Evolutionary conservation across 2,888 invertebrate species (phyloP).

Genomic region (Tetragnatha montana): DNA sequence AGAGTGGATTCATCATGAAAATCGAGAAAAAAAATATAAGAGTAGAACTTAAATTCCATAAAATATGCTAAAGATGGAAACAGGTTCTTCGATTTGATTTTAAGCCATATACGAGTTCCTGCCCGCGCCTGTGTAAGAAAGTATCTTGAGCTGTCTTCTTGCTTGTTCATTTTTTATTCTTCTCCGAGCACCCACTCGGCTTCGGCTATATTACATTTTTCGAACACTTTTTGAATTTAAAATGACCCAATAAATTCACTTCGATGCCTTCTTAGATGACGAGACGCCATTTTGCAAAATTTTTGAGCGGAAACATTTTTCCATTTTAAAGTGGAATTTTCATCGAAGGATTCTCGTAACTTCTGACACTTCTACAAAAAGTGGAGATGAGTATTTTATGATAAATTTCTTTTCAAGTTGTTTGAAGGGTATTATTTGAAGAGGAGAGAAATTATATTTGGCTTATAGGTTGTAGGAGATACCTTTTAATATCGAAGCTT

Average conservation of each 20-base stretch:
- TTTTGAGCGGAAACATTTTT: background rate
- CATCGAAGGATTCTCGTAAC: background rate
- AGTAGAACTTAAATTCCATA: constrained; percentile 4
- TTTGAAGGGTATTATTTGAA: background rate
- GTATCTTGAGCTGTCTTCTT: background rate
- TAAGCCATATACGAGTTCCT: background rate
- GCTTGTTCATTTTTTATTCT: background rate
- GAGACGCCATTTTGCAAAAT: background rate
- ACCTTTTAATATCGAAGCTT: too few relatives aligned
- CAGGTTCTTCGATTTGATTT: constrained; percentile 35
- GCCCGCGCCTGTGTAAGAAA: background rate
- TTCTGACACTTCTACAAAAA: background rate
- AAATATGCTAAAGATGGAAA: constrained; percentile 28
- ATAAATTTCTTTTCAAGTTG: background rate
- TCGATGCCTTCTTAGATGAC: constrained; percentile 17
- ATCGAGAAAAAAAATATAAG: background rate
- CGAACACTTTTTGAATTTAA: constrained; percentile 52
- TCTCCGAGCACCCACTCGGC: background rate
- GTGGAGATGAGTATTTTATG: background rate
- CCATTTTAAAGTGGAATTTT: background rate
- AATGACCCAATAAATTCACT: constrained; percentile 47
- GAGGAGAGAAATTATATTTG: background rate
- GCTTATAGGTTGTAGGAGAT: background rate
- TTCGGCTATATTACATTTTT: constrained; percentile 41
- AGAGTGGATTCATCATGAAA: background rate